These are phyloP conservation scores for Tridacna crocea DNA, from an alignment of 2,888 invertebrate genomes.

Conservation along the genomic window DNA sequence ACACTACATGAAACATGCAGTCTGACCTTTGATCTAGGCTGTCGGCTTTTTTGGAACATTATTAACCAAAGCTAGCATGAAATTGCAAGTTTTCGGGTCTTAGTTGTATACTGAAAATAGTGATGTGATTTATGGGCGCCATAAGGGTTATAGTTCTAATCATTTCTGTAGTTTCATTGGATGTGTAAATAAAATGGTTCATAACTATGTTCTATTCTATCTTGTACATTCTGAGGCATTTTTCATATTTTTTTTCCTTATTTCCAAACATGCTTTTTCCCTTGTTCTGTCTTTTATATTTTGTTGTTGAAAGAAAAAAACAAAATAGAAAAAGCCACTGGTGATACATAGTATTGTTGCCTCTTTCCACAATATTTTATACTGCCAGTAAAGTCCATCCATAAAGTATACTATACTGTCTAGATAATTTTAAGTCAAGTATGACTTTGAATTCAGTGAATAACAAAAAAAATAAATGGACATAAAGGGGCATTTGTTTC, in stretches of 20 bases:
- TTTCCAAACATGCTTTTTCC: neutral
- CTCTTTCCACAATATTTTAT: too few relatives aligned
- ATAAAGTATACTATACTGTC: too few relatives aligned
- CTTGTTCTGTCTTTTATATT: neutral
- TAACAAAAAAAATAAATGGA: too few relatives aligned
- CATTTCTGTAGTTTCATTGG: slow-evolving; percentile 6
- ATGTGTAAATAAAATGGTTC: slow-evolving; percentile 31
- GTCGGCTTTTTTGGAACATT: neutral
- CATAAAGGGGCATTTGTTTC: too few relatives aligned
- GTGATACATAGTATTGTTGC: too few relatives aligned
- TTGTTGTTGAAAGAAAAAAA: neutral
- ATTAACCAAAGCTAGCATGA: neutral
- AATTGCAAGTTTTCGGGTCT: neutral
- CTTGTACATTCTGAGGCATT: neutral
- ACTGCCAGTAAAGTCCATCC: too few relatives aligned
- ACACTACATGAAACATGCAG: too few relatives aligned
- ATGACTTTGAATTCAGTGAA: too few relatives aligned
- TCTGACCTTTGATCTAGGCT: neutral
- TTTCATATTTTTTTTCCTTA: neutral
- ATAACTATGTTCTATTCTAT: slow-evolving; percentile 4
- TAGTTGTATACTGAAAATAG: neutral
- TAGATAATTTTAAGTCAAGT: too few relatives aligned
- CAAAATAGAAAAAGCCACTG: too few relatives aligned
- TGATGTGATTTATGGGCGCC: too few relatives aligned
- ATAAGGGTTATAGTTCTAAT: neutral